Evolutionary conservation across 2,113 vertebrate species (phyloP).

Genomic region (Ploceus nigricollis): DNA sequence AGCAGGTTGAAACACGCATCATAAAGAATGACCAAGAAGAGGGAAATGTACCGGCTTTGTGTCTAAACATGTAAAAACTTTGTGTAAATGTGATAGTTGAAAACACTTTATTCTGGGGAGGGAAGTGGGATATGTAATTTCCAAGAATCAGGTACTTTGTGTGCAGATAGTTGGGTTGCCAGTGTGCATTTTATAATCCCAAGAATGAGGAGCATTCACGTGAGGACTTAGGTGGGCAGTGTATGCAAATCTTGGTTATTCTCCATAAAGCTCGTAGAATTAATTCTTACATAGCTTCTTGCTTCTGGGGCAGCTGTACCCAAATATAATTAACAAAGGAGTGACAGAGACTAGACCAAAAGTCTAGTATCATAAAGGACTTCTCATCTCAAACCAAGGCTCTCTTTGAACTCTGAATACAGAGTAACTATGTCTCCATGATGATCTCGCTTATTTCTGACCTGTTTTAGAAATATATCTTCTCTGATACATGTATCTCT

Average conservation of each 20-base stretch:
- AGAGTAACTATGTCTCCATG: not conserved
- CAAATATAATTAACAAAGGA: not conserved
- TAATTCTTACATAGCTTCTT: not conserved
- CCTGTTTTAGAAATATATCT: not conserved
- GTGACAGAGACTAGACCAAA: not conserved
- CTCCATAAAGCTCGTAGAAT: not conserved
- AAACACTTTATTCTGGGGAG: not conserved
- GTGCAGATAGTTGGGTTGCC: not conserved
- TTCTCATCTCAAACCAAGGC: not conserved
- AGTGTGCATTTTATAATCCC: not conserved
- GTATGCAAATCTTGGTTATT: not conserved
- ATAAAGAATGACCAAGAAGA: not conserved
- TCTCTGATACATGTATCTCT: no score
- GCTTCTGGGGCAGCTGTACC: not conserved
- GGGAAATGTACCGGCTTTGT: not conserved
- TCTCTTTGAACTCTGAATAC: not conserved
- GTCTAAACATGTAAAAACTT: not conserved
- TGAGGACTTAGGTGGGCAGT: not conserved
- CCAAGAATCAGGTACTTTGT: not conserved
- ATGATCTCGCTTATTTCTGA: not conserved
- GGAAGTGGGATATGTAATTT: not conserved
- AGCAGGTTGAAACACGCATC: not conserved
- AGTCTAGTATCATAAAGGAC: not conserved
- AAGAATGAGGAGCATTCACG: accelerated
- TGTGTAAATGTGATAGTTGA: not conserved